Conservation (phyloP, 1,140 invertebrate genomes). For the Cyrtorhinus lividipennis region DNA sequence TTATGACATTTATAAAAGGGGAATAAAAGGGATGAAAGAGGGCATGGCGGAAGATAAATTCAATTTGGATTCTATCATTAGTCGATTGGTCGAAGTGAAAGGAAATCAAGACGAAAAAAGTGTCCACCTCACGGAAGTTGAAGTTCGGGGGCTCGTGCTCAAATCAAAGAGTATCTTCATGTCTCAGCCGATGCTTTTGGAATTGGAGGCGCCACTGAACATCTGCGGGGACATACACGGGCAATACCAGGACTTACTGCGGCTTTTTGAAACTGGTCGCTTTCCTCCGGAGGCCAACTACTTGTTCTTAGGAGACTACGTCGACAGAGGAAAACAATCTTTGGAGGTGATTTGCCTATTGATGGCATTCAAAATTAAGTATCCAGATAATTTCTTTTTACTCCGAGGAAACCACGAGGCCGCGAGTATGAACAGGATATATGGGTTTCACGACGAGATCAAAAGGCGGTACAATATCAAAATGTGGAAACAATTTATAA, state of each 20-base stretch:
- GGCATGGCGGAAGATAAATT: conserved; percentile 31
- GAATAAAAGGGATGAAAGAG: no score
- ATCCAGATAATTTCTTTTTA: conserved; percentile 87
- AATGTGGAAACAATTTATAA: conserved; percentile 72
- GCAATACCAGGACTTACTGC: conserved; percentile 78
- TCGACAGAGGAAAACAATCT: conserved; percentile 76
- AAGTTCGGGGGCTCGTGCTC: conserved; percentile 33
- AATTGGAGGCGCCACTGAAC: conserved; percentile 36
- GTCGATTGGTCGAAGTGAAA: conserved; percentile 34
- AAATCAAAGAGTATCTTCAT: conserved; percentile 45
- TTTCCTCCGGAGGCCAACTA: conserved; percentile 94
- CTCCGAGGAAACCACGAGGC: conserved; percentile 77
- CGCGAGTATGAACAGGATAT: conserved; percentile 74
- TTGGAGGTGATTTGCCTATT: conserved; percentile 72
- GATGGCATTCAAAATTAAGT: conserved; percentile 90
- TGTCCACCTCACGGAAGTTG: conserved; percentile 52
- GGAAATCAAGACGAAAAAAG: conserved; percentile 54
- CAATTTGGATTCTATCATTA: conserved; percentile 24
- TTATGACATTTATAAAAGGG: no score
- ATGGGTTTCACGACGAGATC: conserved; percentile 86
- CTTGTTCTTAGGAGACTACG: conserved; percentile 87
- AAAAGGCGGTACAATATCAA: conserved; percentile 73
- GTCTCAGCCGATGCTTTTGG: conserved; percentile 51
- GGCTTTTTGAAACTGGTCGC: conserved; percentile 92
- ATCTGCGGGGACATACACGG: conserved; percentile 86